Conservation (phyloP, 2,797 vertebrate genomes). For the Semotilus atromaculatus region DNA sequence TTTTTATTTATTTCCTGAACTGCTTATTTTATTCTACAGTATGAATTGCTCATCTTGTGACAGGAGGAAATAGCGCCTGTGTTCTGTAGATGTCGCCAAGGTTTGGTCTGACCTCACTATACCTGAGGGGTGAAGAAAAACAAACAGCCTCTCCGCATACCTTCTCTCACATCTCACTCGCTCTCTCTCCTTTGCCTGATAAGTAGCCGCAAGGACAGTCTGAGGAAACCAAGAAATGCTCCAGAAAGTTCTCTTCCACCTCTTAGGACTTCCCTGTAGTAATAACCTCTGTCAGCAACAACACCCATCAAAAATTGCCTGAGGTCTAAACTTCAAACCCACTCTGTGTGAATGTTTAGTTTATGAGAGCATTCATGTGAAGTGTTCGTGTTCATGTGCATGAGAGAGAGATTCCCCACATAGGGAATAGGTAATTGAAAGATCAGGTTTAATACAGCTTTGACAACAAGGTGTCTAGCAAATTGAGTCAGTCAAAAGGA, state of each 20-base stretch:
- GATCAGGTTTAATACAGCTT: conserved; percentile 16
- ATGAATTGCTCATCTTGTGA: conserved; percentile 30
- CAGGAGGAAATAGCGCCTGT: conserved; percentile 41
- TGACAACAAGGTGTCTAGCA: conserved; percentile 18
- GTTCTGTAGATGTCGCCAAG: conserved; percentile 22
- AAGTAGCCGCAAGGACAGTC: conserved; percentile 34
- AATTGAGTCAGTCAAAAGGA: not conserved
- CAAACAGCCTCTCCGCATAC: conserved; percentile 57
- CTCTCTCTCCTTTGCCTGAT: conserved; percentile 25
- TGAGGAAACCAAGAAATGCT: conserved; percentile 37
- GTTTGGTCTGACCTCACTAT: conserved; percentile 59
- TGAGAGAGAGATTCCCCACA: conserved; percentile 9
- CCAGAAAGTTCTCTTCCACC: conserved; percentile 52
- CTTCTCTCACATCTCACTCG: conserved; percentile 46
- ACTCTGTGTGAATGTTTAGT: conserved; percentile 56
- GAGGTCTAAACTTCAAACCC: conserved; percentile 48
- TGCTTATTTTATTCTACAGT: conserved; percentile 19
- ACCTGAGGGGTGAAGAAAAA: conserved; percentile 63
- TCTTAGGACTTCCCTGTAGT: conserved; percentile 43
- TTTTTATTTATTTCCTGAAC: conserved; percentile 28
- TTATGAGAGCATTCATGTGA: conserved; percentile 43
- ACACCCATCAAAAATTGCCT: conserved; percentile 54
- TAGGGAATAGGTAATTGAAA: conserved; percentile 23
- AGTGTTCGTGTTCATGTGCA: conserved; percentile 46
- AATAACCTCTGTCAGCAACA: conserved; percentile 57